phyloP scores from a whole-genome alignment of 2,888 invertebrate genomes.

The Anoplius nigerrimus region DNA sequence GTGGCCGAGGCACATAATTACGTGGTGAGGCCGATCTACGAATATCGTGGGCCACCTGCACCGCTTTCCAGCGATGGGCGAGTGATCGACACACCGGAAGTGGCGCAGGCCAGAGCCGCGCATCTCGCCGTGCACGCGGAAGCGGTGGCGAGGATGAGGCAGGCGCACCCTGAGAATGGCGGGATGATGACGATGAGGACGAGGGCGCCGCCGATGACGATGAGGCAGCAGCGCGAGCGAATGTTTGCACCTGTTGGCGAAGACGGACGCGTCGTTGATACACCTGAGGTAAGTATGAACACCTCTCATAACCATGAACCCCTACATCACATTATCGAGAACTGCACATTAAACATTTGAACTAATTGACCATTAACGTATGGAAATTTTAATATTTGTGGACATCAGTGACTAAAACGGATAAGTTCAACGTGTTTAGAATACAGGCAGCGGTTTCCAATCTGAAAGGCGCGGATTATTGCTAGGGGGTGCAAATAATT shows the following conservation, averaged over 20 bases:
- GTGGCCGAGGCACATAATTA: conserved; percentile 19
- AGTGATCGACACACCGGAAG: conserved; percentile 67
- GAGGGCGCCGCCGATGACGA: conserved; percentile 4
- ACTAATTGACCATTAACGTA: too few species aligned
- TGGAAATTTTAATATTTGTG: too few species aligned
- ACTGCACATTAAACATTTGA: too few species aligned
- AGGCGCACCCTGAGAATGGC: conserved; percentile 31
- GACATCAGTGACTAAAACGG: too few species aligned
- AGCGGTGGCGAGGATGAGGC: conserved; percentile 45
- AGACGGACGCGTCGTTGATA: conserved; percentile 56
- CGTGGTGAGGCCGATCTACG: conserved; percentile 22
- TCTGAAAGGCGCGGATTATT: too few species aligned
- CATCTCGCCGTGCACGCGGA: conserved; percentile 61
- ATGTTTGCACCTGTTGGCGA: conserved; percentile 49
- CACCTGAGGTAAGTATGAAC: conserved; percentile 57
- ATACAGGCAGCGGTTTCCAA: too few species aligned
- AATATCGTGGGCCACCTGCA: conserved; percentile 60
- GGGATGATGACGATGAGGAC: neutral
- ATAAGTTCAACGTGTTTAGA: too few species aligned
- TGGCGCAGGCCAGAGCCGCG: conserved; percentile 57
- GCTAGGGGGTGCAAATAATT: too few species aligned
- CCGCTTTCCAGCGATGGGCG: conserved; percentile 61
- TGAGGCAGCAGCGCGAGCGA: conserved; percentile 10
- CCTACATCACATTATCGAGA: too few species aligned
- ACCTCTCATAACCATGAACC: too few species aligned